Conservation (phyloP, 1,140 invertebrate genomes). For the Atta texana region DNA sequence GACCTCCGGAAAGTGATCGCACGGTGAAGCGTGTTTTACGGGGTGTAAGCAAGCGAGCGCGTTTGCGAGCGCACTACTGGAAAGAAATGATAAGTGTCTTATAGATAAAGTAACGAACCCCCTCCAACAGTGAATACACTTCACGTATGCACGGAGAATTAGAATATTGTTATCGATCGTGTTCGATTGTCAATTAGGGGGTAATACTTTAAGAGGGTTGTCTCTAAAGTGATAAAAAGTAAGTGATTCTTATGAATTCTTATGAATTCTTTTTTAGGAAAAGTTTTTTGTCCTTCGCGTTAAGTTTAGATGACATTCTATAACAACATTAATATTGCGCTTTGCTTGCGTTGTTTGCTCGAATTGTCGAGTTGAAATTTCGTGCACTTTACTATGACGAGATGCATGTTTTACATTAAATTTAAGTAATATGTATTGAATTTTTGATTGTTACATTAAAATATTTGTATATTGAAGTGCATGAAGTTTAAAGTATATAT, state of each 20-base stretch:
- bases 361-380: too few relatives aligned
- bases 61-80: slow-evolving; percentile 58
- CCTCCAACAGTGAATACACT: not conserved
- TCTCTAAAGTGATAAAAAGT: not conserved
- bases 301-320: not conserved
- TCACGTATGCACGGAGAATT: slow-evolving; percentile 7
- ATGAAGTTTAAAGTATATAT: too few relatives aligned
- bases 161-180: slow-evolving; percentile 61
- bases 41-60: slow-evolving; percentile 25
- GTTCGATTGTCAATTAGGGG: slow-evolving; percentile 12
- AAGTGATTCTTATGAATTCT: not conserved
- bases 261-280: too few relatives aligned
- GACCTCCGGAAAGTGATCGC: slow-evolving; percentile 22
- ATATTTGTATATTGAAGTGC: too few relatives aligned
- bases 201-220: slow-evolving; percentile 29
- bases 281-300: not conserved
- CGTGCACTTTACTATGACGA: too few relatives aligned
- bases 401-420: too few relatives aligned
- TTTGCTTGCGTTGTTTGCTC: too few relatives aligned
- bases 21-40: slow-evolving; percentile 40
- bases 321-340: too few relatives aligned
- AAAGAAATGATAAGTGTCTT: slow-evolving; percentile 68
- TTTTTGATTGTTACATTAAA: too few relatives aligned
- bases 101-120: slow-evolving; percentile 46
- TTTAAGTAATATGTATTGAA: too few relatives aligned